phyloP scores from a whole-genome alignment of 2,888 invertebrate species.

The Ligdia adustata region DNA sequence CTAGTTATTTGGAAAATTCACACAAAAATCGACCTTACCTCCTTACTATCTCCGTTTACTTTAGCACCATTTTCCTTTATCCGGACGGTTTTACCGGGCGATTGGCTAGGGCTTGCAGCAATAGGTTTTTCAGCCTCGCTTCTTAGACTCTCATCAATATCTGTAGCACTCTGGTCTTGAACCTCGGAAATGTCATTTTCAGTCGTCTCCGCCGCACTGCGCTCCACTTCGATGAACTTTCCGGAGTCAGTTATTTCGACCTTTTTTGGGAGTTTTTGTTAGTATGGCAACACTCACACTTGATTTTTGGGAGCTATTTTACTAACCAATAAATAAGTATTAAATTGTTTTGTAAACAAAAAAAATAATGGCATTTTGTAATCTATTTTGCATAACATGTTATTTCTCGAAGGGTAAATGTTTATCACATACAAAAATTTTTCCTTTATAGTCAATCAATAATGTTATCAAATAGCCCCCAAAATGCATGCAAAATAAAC shows the following conservation, averaged over 20 bases:
- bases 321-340: no score
- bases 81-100: conserved; percentile 73
- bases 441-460: no score
- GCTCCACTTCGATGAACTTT: conserved; percentile 81
- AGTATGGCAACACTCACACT: conserved; percentile 68
- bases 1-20: conserved; percentile 35
- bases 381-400: no score
- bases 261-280: conserved; percentile 70
- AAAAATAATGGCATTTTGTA: no score
- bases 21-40: conserved; percentile 49
- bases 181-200: conserved; percentile 25
- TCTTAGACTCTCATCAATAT: conserved; percentile 37
- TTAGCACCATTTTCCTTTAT: conserved; percentile 76
- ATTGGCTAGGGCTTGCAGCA: conserved; percentile 61
- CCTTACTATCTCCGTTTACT: conserved; percentile 56
- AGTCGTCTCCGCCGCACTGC: conserved; percentile 45
- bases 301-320: conserved; percentile 36
- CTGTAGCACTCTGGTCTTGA: conserved; percentile 38
- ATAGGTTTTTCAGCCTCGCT: conserved; percentile 45
- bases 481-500: conserved; percentile 34
- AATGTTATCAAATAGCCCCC: conserved; percentile 41
- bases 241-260: conserved; percentile 80
- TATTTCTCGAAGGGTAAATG: no score
- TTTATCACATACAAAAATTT: no score
- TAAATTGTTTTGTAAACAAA: no score